These are phyloP conservation scores for Mesoclemmys tuberculata DNA, from an alignment of 2,113 vertebrate genomes.

Conservation along the genomic window DNA sequence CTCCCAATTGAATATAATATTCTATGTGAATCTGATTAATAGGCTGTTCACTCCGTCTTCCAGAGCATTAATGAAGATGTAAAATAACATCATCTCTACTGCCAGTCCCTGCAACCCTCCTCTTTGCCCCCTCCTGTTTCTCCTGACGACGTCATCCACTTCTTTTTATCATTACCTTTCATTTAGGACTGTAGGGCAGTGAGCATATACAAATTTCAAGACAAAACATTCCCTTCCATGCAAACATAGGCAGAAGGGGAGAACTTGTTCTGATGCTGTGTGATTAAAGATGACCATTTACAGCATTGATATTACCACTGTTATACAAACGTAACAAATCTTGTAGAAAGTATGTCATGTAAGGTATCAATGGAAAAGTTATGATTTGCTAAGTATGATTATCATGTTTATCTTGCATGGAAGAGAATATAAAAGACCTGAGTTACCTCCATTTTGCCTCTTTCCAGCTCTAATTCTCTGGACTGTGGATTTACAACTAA, in stretches of 20 bases:
- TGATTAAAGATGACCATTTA: no score
- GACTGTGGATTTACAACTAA: no score
- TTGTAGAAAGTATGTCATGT: no score
- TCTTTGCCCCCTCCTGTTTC: background rate
- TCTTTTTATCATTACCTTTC: background rate
- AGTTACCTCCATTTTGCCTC: no score
- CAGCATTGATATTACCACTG: no score
- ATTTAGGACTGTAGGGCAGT: background rate
- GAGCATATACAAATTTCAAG: background rate
- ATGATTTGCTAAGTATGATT: no score
- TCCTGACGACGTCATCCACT: background rate
- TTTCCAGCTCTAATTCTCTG: no score
- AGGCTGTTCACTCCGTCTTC: background rate
- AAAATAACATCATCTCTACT: background rate
- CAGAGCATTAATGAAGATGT: background rate
- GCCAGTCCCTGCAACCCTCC: fast-evolving
- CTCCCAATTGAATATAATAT: background rate
- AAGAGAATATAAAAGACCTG: no score
- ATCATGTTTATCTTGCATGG: no score
- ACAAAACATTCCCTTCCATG: background rate
- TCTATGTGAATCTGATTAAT: background rate
- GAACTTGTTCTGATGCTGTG: background rate
- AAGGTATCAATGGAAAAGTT: no score
- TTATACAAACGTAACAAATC: no score
- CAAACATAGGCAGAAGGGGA: background rate